Evolutionary conservation across 2,797 vertebrate genomes (phyloP), one percentile per base, ranked within the genome.

Genomic region (Arctocebus calabarensis): DNA sequence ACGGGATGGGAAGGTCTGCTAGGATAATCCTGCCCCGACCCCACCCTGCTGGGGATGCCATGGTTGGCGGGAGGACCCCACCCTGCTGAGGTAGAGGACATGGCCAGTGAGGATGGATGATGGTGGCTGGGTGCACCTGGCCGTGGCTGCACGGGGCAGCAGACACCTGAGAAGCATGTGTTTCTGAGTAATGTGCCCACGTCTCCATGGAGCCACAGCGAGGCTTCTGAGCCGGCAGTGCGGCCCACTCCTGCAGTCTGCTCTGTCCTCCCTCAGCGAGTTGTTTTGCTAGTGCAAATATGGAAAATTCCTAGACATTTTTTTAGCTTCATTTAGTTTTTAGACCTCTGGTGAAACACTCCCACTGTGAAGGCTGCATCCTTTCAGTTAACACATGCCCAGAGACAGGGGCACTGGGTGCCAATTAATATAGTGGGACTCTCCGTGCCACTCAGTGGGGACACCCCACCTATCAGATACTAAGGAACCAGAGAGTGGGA

Each of bases 91-190:
- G 27, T 45, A 32, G 82, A 34, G 40, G 29, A 20, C 14, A 4
- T 2, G 13, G 34, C 66, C 34, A 1, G 0, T 9, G 37, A 82
- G 23, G 17, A 73, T 23, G 7, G 20, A 27, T 22, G 20, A 1
- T 16, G 66, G 34, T 16, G 2, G 1, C 0, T 8, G 4, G 40
- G 9, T 7, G 8, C 17, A 29, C 9, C 11, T 40, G 1, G 5
- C 3, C 0, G 1, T 16, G 34, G 57, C 37, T 57, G 11, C 10
- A 32, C 9, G 25, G 29, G 20, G 19, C 12, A 19, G n/a, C 17
- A 25, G 13, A 4, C 1, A 0, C 29, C 40, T 68, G 17, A 70
- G 82, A 0, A n/a, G 17, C 9, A 3, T 23, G 1, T 61, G 37
- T 29, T 29, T 0, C 27, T 34, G 22, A 14, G 27, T 74, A 29